Evolutionary conservation across 2,113 vertebrate species (phyloP).

Genomic region (Nanorana parkeri): DNA sequence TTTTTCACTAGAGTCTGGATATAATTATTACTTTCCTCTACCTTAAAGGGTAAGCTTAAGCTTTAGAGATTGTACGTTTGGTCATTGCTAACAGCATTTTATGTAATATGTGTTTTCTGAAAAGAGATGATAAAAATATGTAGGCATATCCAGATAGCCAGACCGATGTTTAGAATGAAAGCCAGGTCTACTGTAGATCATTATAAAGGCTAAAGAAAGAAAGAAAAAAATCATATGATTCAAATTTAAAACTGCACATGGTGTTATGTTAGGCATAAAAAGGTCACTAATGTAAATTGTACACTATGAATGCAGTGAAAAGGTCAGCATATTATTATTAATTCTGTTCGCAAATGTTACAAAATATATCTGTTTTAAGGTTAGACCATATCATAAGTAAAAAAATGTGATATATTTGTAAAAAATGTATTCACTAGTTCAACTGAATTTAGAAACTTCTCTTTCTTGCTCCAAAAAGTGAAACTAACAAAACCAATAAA

Average conservation of each 20-base stretch:
- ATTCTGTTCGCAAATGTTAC: too few species aligned
- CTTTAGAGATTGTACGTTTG: slow-evolving; percentile 8
- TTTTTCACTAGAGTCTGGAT: slow-evolving; percentile 47
- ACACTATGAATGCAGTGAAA: neutral
- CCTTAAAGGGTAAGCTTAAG: slow-evolving; percentile 6
- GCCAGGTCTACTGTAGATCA: slow-evolving; percentile 14
- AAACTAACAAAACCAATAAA: too few species aligned
- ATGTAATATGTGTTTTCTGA: slow-evolving; percentile 17
- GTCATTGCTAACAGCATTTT: slow-evolving; percentile 21
- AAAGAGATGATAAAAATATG: slow-evolving; percentile 36
- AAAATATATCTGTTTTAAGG: too few species aligned
- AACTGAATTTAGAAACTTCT: too few species aligned
- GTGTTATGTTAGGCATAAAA: neutral
- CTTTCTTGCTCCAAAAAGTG: too few species aligned
- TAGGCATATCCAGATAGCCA: neutral
- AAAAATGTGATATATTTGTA: too few species aligned
- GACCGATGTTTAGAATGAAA: slow-evolving; percentile 6
- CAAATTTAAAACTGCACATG: neutral
- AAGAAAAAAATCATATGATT: neutral
- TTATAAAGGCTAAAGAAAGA: neutral
- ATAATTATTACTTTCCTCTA: slow-evolving; percentile 32
- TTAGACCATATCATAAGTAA: too few species aligned
- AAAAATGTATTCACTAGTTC: too few species aligned
- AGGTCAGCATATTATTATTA: neutral
- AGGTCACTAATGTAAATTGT: neutral